Evolutionary conservation across 2,113 vertebrate genomes (phyloP), one percentile per base, ranked within the genome.

Genomic region (Sterrhoptilus dennistouni): DNA sequence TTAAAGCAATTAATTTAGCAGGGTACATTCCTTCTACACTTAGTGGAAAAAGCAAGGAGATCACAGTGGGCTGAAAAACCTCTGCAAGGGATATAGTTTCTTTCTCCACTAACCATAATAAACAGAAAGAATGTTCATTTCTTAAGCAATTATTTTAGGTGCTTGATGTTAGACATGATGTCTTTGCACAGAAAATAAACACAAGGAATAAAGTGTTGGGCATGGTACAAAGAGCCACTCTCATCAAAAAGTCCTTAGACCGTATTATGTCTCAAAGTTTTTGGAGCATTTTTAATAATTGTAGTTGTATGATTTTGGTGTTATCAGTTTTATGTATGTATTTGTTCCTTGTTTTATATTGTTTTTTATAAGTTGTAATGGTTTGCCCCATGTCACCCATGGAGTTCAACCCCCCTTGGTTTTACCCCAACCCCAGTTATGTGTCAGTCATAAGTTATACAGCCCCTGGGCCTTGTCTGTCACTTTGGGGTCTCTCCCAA

Each of bases 1-100:
- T 94, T 92, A 94, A 94, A 81, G 6, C 72, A 91, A 87, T 87
- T 23, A 83, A 89, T 94, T 92, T 89, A 91, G 9, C 28, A 59
- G 14, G n/a, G 24, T 49, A 40, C 16, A 23, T 75, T 84, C 27
- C 13, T 68, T 91, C 19, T 68, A 17, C 8, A 60, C 21, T 38
- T 71, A 54, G 14, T 64, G 61, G 19, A 75, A 27, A 81, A 23
- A 82, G 60, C 14, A 74, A 47, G 50, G 36, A 89, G 36, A 59
- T 53, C 59, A 36, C 5, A 2, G 72, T 66, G 52, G 47, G 25
- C 57, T 71, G 60, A 86, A 65, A 66, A 83, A 54, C 19, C 29
- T 91, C 47, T 82, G 9, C 31, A 87, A 87, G 18, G 9, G 27
- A 56, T 18, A 17, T 20, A 80, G 50, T 85, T 75, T 82, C 42